A percentile compares a stretch with the other conserved stretches of the same genome.
phyloP scores from a whole-genome alignment of 2,113 vertebrate genomes.

The Coryphaenoides rupestris region DNA sequence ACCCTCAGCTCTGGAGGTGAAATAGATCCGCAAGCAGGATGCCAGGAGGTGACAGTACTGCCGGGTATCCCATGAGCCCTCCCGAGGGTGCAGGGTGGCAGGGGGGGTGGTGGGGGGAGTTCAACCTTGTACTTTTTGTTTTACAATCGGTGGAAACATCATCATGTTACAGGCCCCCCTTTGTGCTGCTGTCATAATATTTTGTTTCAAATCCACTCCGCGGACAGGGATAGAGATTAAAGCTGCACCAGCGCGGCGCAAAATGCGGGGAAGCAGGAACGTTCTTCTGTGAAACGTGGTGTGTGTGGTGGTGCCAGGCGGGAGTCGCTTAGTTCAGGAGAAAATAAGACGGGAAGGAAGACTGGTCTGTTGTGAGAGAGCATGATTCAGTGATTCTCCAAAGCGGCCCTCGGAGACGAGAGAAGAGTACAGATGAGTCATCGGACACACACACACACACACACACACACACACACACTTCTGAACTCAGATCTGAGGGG shows the following conservation, averaged over 20 bases:
- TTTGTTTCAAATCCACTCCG: conserved; percentile 45
- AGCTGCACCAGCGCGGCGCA: neutral
- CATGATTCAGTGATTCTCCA: conserved; percentile 35
- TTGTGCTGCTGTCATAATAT: conserved; percentile 43
- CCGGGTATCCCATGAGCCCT: conserved; percentile 27
- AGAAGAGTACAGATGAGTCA: conserved; percentile 48
- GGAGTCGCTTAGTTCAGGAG: conserved; percentile 42
- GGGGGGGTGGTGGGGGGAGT: no score
- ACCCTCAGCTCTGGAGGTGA: no score
- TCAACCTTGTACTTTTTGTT: conserved; percentile 10
- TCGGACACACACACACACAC: conserved; percentile 28
- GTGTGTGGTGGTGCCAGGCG: conserved; percentile 35
- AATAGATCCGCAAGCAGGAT: no score
- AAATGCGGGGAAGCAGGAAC: conserved; percentile 30
- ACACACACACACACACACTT: neutral
- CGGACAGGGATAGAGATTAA: conserved; percentile 36
- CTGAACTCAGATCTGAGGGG: no score
- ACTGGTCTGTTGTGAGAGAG: neutral
- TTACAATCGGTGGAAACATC: conserved; percentile 51
- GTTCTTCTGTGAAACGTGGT: conserved; percentile 37
- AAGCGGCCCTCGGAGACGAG: conserved; percentile 29
- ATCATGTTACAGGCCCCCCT: conserved; percentile 35
- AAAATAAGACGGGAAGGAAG: conserved; percentile 46
- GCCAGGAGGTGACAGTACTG: conserved; percentile 30
- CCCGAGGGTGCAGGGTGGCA: conserved; percentile 29